These are phyloP conservation scores for Notolabrus celidotus DNA, from an alignment of 2,797 vertebrate species.

Conservation along the genomic window DNA sequence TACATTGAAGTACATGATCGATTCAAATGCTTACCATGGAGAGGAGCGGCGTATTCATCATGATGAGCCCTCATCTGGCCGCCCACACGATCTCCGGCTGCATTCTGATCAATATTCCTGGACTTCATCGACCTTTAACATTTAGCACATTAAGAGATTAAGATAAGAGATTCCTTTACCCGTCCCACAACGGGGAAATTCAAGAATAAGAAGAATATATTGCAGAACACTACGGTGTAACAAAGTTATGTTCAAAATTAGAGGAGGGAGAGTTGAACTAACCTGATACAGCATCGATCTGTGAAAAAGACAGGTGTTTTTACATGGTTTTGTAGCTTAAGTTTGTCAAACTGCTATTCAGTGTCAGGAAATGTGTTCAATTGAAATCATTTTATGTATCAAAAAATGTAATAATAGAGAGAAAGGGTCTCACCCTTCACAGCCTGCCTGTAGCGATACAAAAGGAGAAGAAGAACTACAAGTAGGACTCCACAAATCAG, in stretches of 20 bases:
- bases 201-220: too few relatives aligned
- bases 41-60: neutral
- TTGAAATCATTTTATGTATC: neutral
- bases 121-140: constrained; percentile 6
- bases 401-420: neutral
- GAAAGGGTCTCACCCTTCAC: constrained; percentile 29
- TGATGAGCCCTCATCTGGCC: neutral
- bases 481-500: constrained; percentile 4
- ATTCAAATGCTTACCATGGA: neutral
- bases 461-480: constrained; percentile 13
- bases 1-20: neutral
- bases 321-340: neutral
- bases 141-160: neutral
- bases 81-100: neutral
- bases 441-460: neutral
- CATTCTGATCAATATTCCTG: neutral
- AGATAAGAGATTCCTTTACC: too few relatives aligned
- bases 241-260: neutral
- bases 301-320: constrained; percentile 3
- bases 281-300: constrained; percentile 17
- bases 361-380: neutral
- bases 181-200: too few relatives aligned
- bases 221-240: neutral
- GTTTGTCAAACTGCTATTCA: neutral
- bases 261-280: neutral